Evolutionary conservation across 2,113 vertebrate genomes (phyloP).

Genomic region (Nothobranchius kuhntae): DNA sequence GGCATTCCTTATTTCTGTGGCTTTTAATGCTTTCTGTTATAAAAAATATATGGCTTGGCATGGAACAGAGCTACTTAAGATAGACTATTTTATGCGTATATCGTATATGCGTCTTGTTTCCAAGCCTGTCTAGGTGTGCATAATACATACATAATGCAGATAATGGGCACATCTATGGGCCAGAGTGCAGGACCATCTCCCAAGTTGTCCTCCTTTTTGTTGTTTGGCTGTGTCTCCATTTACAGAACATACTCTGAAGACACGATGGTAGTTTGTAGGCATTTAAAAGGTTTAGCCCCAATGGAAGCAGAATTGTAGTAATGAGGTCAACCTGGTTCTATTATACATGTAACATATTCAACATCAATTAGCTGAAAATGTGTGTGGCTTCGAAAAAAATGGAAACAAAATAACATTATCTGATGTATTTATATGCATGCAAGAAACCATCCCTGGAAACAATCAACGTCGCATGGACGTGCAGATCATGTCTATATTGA

Average conservation of each 20-base stretch:
- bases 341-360: slow-evolving; percentile 18
- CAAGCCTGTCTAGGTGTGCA: slow-evolving; percentile 26
- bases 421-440: too few relatives aligned
- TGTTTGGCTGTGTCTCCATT: slow-evolving; percentile 34
- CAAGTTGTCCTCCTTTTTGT: slow-evolving; percentile 37
- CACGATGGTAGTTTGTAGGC: slow-evolving; percentile 12
- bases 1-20: slow-evolving; percentile 70
- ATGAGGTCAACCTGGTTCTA: slow-evolving; percentile 44
- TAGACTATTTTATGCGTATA: slow-evolving; percentile 54
- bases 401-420: too few relatives aligned
- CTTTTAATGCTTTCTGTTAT: slow-evolving; percentile 72
- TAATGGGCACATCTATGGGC: slow-evolving; percentile 56
- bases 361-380: slow-evolving; percentile 27
- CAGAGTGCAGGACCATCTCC: slow-evolving; percentile 32
- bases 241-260: slow-evolving; percentile 35
- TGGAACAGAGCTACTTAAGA: slow-evolving; percentile 68
- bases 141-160: slow-evolving; percentile 43
- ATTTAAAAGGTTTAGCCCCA: slow-evolving; percentile 21
- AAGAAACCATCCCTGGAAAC: too few relatives aligned
- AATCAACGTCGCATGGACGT: too few relatives aligned
- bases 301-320: slow-evolving; percentile 32
- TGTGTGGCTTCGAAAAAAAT: slow-evolving; percentile 19
- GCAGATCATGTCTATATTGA: too few relatives aligned
- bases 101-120: slow-evolving; percentile 32
- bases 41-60: slow-evolving; percentile 75